These are phyloP conservation scores for Gnathochromis pfefferi DNA, from an alignment of 2,113 vertebrate genomes.

Conservation along the genomic window DNA sequence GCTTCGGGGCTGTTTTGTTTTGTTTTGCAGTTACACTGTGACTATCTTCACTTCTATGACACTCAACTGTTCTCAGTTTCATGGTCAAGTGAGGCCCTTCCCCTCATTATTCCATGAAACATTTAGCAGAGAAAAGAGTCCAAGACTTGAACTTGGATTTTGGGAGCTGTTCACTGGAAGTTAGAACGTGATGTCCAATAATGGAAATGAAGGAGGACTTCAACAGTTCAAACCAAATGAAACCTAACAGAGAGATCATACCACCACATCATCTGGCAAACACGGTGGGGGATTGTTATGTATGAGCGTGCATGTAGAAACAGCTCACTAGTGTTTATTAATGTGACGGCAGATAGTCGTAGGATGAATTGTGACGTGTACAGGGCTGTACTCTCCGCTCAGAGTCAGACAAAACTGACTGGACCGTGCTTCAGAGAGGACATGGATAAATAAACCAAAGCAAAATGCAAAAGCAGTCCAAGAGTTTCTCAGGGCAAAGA, in stretches of 20 bases:
- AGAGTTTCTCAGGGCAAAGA: neutral
- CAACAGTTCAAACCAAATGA: neutral
- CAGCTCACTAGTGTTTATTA: neutral
- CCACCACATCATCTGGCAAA: neutral
- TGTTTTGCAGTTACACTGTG: neutral
- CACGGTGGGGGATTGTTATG: neutral
- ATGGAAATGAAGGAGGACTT: neutral
- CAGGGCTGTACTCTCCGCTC: neutral
- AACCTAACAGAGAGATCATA: neutral
- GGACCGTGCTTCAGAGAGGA: neutral
- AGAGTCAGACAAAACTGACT: neutral
- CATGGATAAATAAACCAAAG: neutral
- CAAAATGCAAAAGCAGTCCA: neutral
- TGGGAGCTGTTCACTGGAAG: neutral
- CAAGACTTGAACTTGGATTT: neutral
- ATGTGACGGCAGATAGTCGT: neutral
- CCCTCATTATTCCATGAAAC: neutral
- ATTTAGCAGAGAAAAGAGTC: neutral
- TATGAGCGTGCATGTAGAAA: rapidly evolving
- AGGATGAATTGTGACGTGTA: neutral
- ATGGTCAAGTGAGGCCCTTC: neutral
- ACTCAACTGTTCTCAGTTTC: neutral
- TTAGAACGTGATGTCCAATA: rapidly evolving
- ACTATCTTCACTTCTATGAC: neutral
- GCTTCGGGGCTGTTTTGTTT: neutral